phyloP scores from a whole-genome alignment of 2,888 invertebrate species.

The Brachycybe producta region DNA sequence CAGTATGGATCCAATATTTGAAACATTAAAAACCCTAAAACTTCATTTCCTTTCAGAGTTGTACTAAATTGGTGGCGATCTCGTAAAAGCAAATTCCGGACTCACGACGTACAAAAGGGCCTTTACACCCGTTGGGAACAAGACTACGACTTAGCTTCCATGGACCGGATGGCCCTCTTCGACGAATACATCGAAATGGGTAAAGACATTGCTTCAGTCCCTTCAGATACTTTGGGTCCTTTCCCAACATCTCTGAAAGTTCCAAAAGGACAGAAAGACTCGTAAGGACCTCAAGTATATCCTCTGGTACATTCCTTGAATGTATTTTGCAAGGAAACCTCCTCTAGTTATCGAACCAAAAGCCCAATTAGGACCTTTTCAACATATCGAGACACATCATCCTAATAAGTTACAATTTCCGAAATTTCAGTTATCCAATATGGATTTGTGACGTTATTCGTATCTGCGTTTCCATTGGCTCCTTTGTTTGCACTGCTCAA shows the following conservation, averaged over 20 bases:
- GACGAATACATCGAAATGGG: slow-evolving; percentile 98
- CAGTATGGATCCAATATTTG: too few species aligned
- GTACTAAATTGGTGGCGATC: slow-evolving; percentile 83
- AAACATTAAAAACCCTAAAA: too few species aligned
- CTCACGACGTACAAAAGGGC: slow-evolving; percentile 36
- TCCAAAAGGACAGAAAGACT: too few species aligned
- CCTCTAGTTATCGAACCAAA: too few species aligned
- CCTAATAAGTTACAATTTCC: too few species aligned
- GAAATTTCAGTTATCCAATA: slow-evolving; percentile 81
- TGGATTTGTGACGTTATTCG: slow-evolving; percentile 93
- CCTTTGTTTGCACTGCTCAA: slow-evolving; percentile 89
- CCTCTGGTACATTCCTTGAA: too few species aligned
- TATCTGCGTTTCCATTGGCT: slow-evolving; percentile 91
- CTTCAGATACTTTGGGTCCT: too few species aligned
- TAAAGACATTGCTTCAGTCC: slow-evolving; percentile 40
- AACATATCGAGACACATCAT: too few species aligned
- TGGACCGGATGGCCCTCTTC: slow-evolving; percentile 76
- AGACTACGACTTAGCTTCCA: slow-evolving; percentile 83
- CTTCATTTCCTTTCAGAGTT: slow-evolving; percentile 5
- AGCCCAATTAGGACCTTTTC: too few species aligned
- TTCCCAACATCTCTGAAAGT: too few species aligned
- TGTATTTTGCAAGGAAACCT: too few species aligned
- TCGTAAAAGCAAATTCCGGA: slow-evolving; percentile 58
- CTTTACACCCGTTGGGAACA: slow-evolving; percentile 62
- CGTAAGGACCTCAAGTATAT: too few species aligned